These are phyloP conservation scores for Pomacea canaliculata DNA, from an alignment of 2,888 invertebrate genomes.

Conservation along the genomic window DNA sequence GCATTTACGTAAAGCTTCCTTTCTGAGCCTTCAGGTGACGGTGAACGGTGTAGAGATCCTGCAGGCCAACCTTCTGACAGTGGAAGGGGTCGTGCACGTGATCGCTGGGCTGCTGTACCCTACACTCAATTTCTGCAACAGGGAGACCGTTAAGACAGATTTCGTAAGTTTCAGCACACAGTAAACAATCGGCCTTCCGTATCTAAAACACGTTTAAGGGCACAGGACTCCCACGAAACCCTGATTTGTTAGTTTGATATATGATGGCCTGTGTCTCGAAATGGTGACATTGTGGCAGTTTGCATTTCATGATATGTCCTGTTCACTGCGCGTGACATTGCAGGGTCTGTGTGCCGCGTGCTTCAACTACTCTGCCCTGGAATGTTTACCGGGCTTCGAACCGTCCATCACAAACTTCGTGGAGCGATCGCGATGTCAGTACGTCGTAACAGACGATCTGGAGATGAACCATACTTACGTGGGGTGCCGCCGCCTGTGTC, in stretches of 20 bases:
- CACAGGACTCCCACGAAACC: too few relatives aligned
- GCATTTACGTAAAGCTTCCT: too few relatives aligned
- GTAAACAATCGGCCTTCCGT: too few relatives aligned
- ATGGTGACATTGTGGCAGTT: too few relatives aligned
- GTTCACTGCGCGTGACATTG: not conserved
- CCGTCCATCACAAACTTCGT: slow-evolving; percentile 2
- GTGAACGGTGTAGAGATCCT: slow-evolving; percentile 48
- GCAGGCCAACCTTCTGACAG: slow-evolving; percentile 46
- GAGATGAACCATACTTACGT: slow-evolving; percentile 25
- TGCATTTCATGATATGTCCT: too few relatives aligned
- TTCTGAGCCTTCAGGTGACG: slow-evolving; percentile 35
- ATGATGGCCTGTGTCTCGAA: too few relatives aligned
- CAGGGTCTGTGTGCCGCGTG: slow-evolving; percentile 39
- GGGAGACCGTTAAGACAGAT: slow-evolving; percentile 31
- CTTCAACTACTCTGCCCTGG: slow-evolving; percentile 6
- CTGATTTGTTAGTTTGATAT: too few relatives aligned
- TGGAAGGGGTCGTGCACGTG: slow-evolving; percentile 54
- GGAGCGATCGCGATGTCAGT: slow-evolving; percentile 11
- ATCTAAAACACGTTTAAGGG: too few relatives aligned
- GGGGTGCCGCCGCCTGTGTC: slow-evolving; percentile 45
- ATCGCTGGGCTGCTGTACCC: slow-evolving; percentile 50
- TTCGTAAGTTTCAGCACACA: slow-evolving; percentile 38
- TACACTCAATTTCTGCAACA: slow-evolving; percentile 47
- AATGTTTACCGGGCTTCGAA: slow-evolving; percentile 28
- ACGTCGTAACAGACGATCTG: not conserved